Conservation (phyloP, 1,140 invertebrate genomes). For the Meloidogyne exigua region DNA sequence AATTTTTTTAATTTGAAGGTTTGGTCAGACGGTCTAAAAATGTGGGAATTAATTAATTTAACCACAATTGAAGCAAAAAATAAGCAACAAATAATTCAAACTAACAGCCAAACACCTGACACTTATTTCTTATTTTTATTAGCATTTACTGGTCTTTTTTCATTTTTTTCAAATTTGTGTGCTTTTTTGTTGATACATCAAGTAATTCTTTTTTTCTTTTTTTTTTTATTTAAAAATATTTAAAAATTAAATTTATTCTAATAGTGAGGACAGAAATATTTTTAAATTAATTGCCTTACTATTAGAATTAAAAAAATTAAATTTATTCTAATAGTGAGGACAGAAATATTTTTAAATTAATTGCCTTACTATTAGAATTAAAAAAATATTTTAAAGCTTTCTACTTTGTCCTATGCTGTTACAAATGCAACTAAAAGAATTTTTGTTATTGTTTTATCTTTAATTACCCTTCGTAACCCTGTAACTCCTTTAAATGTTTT, state of each 20-base stretch:
- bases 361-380: not conserved
- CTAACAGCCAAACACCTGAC: slow-evolving; percentile 33
- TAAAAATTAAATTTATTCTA: too few species aligned
- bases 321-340: too few species aligned
- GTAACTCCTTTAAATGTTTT: slow-evolving; percentile 81
- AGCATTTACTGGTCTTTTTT: slow-evolving; percentile 79
- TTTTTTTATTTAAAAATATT: not conserved
- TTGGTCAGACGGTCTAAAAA: not conserved
- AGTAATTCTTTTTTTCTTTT: slow-evolving; percentile 3
- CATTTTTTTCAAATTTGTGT: slow-evolving; percentile 89
- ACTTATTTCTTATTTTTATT: slow-evolving; percentile 69
- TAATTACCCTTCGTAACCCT: slow-evolving; percentile 85
- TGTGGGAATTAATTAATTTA: slow-evolving; percentile 2
- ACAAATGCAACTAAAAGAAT: slow-evolving; percentile 92
- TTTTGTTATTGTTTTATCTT: slow-evolving; percentile 83
- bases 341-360: too few species aligned
- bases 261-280: too few species aligned
- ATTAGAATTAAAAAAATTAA: too few species aligned
- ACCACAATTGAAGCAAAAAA: not conserved
- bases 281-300: too few species aligned
- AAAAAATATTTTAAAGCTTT: slow-evolving; percentile 69
- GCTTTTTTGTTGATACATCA: slow-evolving; percentile 82
- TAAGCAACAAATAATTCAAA: not conserved
- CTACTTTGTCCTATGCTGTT: slow-evolving; percentile 89
- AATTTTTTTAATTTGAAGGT: not conserved